A percentile compares a stretch with the other conserved stretches of the same genome.
Conservation (phyloP, 2,888 invertebrate species). For the Cataglyphis cursor region DNA sequence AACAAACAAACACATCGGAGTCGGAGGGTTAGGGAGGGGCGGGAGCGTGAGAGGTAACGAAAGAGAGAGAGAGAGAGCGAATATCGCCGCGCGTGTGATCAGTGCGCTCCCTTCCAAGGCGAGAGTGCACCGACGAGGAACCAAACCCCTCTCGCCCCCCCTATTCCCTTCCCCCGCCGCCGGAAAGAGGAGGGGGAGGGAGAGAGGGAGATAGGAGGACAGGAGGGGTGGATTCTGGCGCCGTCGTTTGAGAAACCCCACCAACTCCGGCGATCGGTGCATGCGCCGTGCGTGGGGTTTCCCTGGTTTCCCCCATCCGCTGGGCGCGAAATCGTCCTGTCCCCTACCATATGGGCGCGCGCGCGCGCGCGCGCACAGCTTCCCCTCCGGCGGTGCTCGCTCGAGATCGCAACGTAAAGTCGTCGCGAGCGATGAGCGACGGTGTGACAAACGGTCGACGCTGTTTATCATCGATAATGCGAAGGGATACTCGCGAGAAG, state of each 20-base stretch:
- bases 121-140: constrained; percentile 65
- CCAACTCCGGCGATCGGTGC: constrained; percentile 69
- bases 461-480: constrained; percentile 68
- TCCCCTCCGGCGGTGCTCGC: constrained; percentile 55
- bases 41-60: no score
- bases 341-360: constrained; percentile 21
- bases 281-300: constrained; percentile 74
- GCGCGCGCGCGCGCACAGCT: constrained; percentile 23
- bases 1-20: constrained; percentile 83
- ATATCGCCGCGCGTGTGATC: constrained; percentile 73
- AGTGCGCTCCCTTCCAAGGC: constrained; percentile 75
- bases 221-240: constrained; percentile 79
- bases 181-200: constrained; percentile 42
- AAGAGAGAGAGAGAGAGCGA: neutral
- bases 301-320: constrained; percentile 69
- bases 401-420: constrained; percentile 73
- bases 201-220: neutral
- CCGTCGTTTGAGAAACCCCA: constrained; percentile 80
- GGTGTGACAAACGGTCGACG: constrained; percentile 67
- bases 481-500: neutral
- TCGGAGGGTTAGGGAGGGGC: neutral
- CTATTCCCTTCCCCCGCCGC: constrained; percentile 31
- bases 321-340: constrained; percentile 47
- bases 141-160: constrained; percentile 35
- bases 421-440: constrained; percentile 60